Conservation (phyloP, 2,797 vertebrate species). For the Sebastes itinus region DNA sequence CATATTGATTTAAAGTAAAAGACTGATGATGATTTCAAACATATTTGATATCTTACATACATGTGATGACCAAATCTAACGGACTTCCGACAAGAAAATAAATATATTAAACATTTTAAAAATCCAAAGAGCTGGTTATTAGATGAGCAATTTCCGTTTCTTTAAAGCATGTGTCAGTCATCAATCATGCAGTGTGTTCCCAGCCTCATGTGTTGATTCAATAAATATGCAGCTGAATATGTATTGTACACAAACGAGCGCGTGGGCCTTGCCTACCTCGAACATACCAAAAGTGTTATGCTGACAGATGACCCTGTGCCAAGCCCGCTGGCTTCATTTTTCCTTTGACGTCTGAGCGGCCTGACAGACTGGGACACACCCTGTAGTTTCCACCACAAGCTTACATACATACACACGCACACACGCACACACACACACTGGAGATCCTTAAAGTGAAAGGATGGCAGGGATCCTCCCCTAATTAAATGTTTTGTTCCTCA, state of each 20-base stretch:
- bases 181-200: background rate
- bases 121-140: background rate
- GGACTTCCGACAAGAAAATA: background rate
- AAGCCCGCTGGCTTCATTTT: slow-evolving; percentile 3
- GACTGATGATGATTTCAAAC: background rate
- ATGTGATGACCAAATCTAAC: background rate
- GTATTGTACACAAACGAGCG: background rate
- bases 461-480: background rate
- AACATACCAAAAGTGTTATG: slow-evolving; percentile 12
- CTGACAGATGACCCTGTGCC: slow-evolving; percentile 8
- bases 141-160: background rate
- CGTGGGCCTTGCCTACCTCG: background rate
- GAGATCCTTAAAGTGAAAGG: background rate
- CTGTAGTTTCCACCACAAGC: slow-evolving; percentile 23
- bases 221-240: slow-evolving; percentile 10
- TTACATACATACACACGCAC: background rate
- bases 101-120: background rate
- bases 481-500: background rate
- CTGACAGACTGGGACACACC: slow-evolving; percentile 36
- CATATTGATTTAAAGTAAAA: background rate
- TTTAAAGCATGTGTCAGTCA: background rate
- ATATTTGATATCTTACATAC: background rate
- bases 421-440: background rate
- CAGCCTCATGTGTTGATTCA: background rate
- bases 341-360: slow-evolving; percentile 25